A percentile compares a stretch with the other conserved stretches of the same genome.
Evolutionary conservation across 2,113 vertebrate species (phyloP).

Genomic region (Nannobrachium achirus): DNA sequence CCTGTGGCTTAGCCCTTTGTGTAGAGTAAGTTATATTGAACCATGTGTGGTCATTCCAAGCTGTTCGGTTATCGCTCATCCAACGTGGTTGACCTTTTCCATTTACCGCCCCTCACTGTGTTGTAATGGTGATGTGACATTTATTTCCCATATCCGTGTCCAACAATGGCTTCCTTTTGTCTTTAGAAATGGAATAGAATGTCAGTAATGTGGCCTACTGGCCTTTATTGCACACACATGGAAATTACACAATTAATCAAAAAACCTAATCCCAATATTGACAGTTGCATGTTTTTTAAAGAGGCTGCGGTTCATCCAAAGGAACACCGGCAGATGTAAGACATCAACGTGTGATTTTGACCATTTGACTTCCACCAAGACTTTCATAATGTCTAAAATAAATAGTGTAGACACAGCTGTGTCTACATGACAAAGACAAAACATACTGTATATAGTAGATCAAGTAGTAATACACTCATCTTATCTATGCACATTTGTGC

Average conservation of each 20-base stretch:
- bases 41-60: conserved; percentile 12
- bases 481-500: no score
- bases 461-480: no score
- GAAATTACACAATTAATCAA: conserved; percentile 5
- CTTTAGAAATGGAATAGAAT: conserved; percentile 10
- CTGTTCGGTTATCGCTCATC: not conserved
- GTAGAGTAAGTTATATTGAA: conserved; percentile 1
- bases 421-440: no score
- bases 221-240: not conserved
- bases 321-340: not conserved
- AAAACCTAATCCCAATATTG: conserved; percentile 14
- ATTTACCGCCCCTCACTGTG: not conserved
- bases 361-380: no score
- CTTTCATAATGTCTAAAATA: no score
- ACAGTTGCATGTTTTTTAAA: not conserved
- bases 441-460: no score
- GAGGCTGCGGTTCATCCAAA: conserved; percentile 4
- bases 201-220: not conserved
- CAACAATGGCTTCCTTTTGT: not conserved
- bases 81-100: conserved; percentile 34
- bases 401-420: no score
- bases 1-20: no score
- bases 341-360: no score
- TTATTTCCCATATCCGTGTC: not conserved
- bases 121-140: conserved; percentile 44